Evolutionary conservation across 2,113 vertebrate species (phyloP), one percentile per base, ranked within the genome.

Genomic region (Nerophis ophidion): DNA sequence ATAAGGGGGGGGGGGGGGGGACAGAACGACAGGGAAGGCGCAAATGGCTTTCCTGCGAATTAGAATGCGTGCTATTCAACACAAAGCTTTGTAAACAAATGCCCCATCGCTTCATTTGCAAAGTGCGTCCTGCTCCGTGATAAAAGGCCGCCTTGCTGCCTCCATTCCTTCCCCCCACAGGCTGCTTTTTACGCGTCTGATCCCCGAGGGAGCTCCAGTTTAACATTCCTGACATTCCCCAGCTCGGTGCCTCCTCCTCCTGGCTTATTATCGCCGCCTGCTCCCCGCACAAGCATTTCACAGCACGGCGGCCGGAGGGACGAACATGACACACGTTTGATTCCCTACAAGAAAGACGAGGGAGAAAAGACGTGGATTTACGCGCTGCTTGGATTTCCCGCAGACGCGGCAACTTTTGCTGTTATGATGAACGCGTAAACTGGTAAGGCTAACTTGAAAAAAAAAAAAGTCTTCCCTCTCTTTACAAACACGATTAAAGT

Each of bases 221-320:
- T 92, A 86, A 79, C 93, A 97, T 98, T 96, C 95, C 94, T 85
- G 80, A 68, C 93, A 97, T 98, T 95, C 93, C 26, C 93, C 85
- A 84, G 71, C 86, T 82, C 86, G 72, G 79, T 91, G 89, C 86
- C 85, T 86, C 80, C 54, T 56, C 54, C 87, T 85, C 74, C 87
- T 89, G 87, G 84, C 87, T 91, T 89, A 91, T 90, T 90, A 89
- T 90, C 88, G 80, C 88, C 78, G 88, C 86, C 80, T 80, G 79
- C 74, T 48, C 75, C 60, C 76, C 72, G 16, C 54, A 66, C 72
- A 81, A 61, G 79, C 85, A 82, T 68, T 87, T 82, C 80, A 83
- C 75, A 83, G n/a, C 40, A 12, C 35, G 17, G 54, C 54, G 42
- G 78, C 65, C 19, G 76, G 73, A 62, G 69, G 70, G 57, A 72